These are phyloP conservation scores for Gari tellinella DNA, from an alignment of 2,888 invertebrate genomes.

Conservation along the genomic window DNA sequence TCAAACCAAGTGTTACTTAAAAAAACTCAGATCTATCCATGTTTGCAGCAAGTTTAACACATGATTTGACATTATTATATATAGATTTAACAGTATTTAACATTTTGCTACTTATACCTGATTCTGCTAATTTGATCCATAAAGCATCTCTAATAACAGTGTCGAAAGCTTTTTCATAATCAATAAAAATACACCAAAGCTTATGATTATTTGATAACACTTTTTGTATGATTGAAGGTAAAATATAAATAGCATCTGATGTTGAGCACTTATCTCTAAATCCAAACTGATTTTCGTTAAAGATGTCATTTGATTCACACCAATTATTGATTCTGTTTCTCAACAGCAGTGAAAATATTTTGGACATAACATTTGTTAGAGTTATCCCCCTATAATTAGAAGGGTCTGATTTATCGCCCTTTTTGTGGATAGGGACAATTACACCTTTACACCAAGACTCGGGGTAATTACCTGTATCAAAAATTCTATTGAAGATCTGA, in stretches of 20 bases:
- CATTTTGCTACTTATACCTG: conserved; percentile 7
- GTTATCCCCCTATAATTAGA: conserved; percentile 6
- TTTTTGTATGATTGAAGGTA: conserved; percentile 7
- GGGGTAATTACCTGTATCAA: not conserved
- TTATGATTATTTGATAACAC: conserved; percentile 1
- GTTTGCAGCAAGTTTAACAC: not conserved
- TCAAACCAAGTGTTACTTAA: conserved; percentile 4
- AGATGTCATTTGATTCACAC: not conserved
- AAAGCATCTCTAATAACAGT: not conserved
- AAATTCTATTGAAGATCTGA: not conserved
- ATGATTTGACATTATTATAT: not conserved
- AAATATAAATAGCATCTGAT: conserved; percentile 3
- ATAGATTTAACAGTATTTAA: not conserved
- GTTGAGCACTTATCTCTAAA: conserved; percentile 1
- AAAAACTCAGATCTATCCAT: not conserved
- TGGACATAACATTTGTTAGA: not conserved
- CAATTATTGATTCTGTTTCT: conserved; percentile 6
- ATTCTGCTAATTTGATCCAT: not conserved
- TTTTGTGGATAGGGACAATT: conserved; percentile 1
- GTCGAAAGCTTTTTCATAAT: conserved; percentile 6
- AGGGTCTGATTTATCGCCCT: conserved; percentile 1
- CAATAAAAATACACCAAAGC: conserved; percentile 9
- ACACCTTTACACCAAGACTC: not conserved
- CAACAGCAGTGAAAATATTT: not conserved
- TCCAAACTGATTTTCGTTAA: conserved; percentile 4